These are phyloP conservation scores for Acromyrmex echinatior DNA, from an alignment of 1,140 invertebrate genomes.

Conservation along the genomic window DNA sequence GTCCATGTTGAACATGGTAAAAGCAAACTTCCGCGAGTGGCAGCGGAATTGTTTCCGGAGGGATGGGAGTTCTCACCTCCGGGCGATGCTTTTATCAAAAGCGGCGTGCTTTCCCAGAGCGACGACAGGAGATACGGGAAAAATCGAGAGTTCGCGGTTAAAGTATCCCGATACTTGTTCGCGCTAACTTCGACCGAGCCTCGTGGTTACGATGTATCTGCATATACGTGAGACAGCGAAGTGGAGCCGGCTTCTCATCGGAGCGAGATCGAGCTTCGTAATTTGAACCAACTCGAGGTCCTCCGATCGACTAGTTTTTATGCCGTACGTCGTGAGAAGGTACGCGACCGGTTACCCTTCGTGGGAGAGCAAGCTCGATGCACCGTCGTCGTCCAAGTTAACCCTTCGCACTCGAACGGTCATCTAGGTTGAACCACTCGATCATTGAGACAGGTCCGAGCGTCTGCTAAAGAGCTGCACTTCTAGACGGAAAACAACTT, in stretches of 20 bases:
- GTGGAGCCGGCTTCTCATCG: neutral
- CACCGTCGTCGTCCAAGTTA: constrained; percentile 24
- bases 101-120: constrained; percentile 38
- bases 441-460: constrained; percentile 39
- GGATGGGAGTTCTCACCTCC: neutral
- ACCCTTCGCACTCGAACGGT: constrained; percentile 55
- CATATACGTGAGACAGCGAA: neutral
- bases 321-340: constrained; percentile 40
- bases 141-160: constrained; percentile 47
- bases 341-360: constrained; percentile 29
- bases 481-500: constrained; percentile 54
- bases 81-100: constrained; percentile 42
- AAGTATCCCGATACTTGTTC: constrained; percentile 48
- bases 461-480: constrained; percentile 12
- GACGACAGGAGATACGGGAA: neutral
- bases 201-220: constrained; percentile 31
- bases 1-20: neutral
- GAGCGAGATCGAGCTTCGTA: constrained; percentile 4
- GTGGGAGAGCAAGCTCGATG: constrained; percentile 42
- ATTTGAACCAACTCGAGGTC: constrained; percentile 45
- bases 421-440: constrained; percentile 55
- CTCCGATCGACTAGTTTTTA: constrained; percentile 54
- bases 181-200: neutral
- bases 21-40: constrained; percentile 27
- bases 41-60: constrained; percentile 32